A percentile compares a stretch with the other conserved stretches of the same genome.
These are phyloP conservation scores for Siderastrea radians DNA, from an alignment of 92 coral and sea anemone species.

Conservation along the genomic window DNA sequence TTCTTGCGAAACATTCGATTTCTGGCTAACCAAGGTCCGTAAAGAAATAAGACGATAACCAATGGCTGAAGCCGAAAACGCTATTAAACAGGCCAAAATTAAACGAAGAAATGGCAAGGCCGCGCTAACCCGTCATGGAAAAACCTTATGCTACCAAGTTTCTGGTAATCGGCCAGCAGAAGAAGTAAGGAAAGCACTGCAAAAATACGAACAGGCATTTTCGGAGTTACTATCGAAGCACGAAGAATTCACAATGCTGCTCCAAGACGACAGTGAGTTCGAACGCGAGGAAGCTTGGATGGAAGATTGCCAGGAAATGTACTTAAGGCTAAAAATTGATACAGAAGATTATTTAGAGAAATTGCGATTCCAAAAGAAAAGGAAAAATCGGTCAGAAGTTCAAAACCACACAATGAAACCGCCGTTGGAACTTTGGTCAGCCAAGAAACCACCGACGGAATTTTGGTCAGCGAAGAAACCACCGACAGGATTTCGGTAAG, in stretches of 20 bases:
- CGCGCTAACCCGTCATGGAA: slow-evolving; percentile 51
- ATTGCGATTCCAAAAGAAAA: too few species aligned
- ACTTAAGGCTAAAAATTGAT: slow-evolving; percentile 8
- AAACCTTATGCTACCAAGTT: not conserved
- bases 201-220: slow-evolving; percentile 14
- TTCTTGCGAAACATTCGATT: slow-evolving; percentile 49
- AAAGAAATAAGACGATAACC: slow-evolving; percentile 35
- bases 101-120: slow-evolving; percentile 56
- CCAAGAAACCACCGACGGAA: not conserved
- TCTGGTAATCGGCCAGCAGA: slow-evolving; percentile 35
- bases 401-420: not conserved
- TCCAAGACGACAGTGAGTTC: slow-evolving; percentile 46
- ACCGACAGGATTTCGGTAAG: too few species aligned
- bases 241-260: slow-evolving; percentile 12
- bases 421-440: not conserved
- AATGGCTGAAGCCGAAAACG: slow-evolving; percentile 21
- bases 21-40: slow-evolving; percentile 49
- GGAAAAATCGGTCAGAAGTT: not conserved
- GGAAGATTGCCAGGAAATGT: slow-evolving; percentile 48
- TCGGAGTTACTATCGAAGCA: slow-evolving; percentile 5
- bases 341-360: slow-evolving; percentile 33
- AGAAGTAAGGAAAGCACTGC: not conserved
- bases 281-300: slow-evolving; percentile 50
- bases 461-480: too few species aligned
- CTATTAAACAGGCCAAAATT: slow-evolving; percentile 48